Base-by-base conservation (phyloP, 2,888 invertebrate species). In the Panzeria rudis region DNA sequence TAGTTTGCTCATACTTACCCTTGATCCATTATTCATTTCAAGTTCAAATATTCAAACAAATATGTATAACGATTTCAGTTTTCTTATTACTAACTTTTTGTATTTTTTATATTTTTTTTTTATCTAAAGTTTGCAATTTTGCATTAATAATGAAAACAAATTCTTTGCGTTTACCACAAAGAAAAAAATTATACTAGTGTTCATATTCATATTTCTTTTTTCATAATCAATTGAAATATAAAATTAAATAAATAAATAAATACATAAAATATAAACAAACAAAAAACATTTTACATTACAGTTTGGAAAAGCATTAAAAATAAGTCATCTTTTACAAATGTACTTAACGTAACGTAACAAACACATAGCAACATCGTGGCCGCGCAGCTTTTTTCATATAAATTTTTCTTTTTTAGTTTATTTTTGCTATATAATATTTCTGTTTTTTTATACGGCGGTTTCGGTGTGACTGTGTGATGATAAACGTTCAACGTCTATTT, bases 401-500 rank as follows among this genome's bases (percentile, higher is more conserved):
- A 41, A 56, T 3, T 23, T n/a, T 17, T 64, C 6, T 44, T 61
- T 61, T 50, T 38, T 50, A 61, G 47, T 44, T 15, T 32, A 3
- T 50, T 23, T 4, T 64, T 59, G 0, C 3, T 64, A 5, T 38
- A 44, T 13, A 25, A 4, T 25, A 8, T 7, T 52, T 17, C 1
- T 41, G 13, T 77, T 15, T 41, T 59, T 87, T 87, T 97, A 97
- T 93, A 97, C 97, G 93, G 97, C 97, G 90, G 97, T 97, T 94
- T 98, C 97, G 91, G 97, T 98, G 94, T 98, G 97, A 94, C 97
- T 97, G 94, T 97, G 97, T 91, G 96, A 96, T 92, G 97, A 97
- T 90, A 97, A 95, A 89, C 97, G 96, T 94, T 97, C 97, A 92
- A 97, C 97, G 94, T 97, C 97, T 92, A 97, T 96, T 94, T 97